Base-by-base conservation (phyloP, 2,888 invertebrate genomes). In the Rotaria socialis region DNA sequence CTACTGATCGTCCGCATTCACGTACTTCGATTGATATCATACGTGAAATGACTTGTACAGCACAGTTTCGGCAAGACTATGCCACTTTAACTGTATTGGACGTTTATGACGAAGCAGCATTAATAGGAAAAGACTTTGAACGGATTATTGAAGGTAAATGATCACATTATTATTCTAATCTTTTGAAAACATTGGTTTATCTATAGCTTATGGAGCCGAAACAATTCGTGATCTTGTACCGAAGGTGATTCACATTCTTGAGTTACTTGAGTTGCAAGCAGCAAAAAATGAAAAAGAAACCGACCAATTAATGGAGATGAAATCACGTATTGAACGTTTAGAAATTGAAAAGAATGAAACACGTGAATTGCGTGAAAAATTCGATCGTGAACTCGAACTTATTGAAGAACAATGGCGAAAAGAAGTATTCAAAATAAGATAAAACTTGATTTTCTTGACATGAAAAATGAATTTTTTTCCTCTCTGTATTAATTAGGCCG, bases 41-140 rank as follows among this genome's bases (percentile, higher is more conserved):
- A 47, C 80, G 80, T 24, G 14, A 80, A 47, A 80, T 80, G 80
- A 47, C 80, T 47, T 80, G 47, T 80, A 47, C 80, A 47, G 47
- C 80, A 24, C 47, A 11, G n/a, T 80, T 47, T 2, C 47, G 43
- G 47, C 80, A 47, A 47, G 43, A 47, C 11, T 47, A 47, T 47
- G 5, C 80, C 3, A n/a, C 47, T 80, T 80, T 80, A 80, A 80
- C 80, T 43, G 80, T 97, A 88, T 96, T 96, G 89, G 97, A 98
- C 92, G 98, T 98, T 87, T 99, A 98, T 91, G 98, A 97, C 92
- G 94, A 97, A 90, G 98, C 98, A 85, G 95, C 96, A 87, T 96
- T 96, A 90, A 97, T 98, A 91, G 97, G 97, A 88, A 96, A 96
- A 91, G 97, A 98, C 93, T 97, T 97, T 91, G 97, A 98, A 92